These are phyloP conservation scores for Oostethus manadensis DNA, from an alignment of 2,113 vertebrate species.

Conservation along the genomic window DNA sequence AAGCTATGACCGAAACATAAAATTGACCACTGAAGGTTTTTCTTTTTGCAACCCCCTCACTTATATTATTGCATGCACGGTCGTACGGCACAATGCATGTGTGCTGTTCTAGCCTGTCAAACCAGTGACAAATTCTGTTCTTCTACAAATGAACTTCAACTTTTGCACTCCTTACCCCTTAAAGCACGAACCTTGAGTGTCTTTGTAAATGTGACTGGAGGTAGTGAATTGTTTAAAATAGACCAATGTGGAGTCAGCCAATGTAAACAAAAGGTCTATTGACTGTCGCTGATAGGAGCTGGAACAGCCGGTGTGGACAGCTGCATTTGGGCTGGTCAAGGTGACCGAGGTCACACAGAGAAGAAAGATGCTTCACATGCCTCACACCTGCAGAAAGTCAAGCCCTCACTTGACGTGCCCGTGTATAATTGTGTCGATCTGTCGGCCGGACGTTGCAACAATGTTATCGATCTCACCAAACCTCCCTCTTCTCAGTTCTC, in stretches of 20 bases:
- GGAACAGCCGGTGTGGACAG: constrained; percentile 32
- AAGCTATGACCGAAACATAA: not conserved
- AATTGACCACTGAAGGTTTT: no score
- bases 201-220: not conserved
- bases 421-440: not conserved
- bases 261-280: constrained; percentile 64
- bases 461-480: not conserved
- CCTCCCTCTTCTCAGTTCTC: no score
- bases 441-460: not conserved
- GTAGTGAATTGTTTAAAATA: constrained; percentile 23
- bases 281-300: constrained; percentile 23
- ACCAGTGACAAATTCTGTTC: no score
- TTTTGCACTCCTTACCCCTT: not conserved
- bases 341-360: constrained; percentile 36
- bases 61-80: no score
- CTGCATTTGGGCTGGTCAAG: constrained; percentile 53
- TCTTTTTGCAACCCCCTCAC: no score
- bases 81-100: no score
- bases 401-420: not conserved
- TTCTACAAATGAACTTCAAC: no score
- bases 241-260: constrained; percentile 18
- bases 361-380: constrained; percentile 28
- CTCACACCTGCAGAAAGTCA: constrained; percentile 44
- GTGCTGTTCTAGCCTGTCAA: no score
- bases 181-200: not conserved